Base-by-base conservation (phyloP, 2,888 invertebrate species). In the Pheosia tremula region DNA sequence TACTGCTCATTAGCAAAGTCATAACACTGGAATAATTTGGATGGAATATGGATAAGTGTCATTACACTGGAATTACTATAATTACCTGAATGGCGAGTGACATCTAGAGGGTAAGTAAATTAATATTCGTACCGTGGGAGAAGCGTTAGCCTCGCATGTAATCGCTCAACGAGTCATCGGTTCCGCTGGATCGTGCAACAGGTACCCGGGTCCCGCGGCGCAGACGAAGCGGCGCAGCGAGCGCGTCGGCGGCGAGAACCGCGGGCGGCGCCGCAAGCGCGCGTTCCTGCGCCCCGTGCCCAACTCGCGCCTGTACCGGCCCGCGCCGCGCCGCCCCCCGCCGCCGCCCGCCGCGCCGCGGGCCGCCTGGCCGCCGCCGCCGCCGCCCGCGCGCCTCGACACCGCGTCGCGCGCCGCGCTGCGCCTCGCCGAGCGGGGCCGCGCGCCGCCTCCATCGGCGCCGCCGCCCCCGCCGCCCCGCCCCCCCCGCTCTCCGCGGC, bases 231-330 rank as follows among this genome's bases (percentile, higher is more conserved):
- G 50, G 38, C 67, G 68, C 36, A 37, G 57, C 39, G 71, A 70
- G 45, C 41, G 50, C 5, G 69, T 64, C 61, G 50, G 71, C 52
- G 57, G 61, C 45, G 64, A 73, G 59, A 59, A 61, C 11, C 78
- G 77, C 39, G 69, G 67, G 36, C 72, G 74, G 36, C 78, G 77
- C 47, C 75, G 68, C 55, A 80, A 77, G 67, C 83, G 77, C 63
- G 72, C 74, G 61, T 82, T 76, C 63, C 78, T 78, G 41, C 81
- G 81, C 7, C 78, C 68, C 55, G 82, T 86, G 67, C 89, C 90
- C 62, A 90, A 90, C 82, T 69, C 88, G 67, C 87, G 90, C 9
- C 80, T 90, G 67, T 91, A 90, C 82, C 82, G 83, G 67, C 87
- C 89, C 13, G 82, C 75, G 50, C 84, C 85, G 49, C 74, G 78